Conservation (phyloP, 2,797 vertebrate species). For the Anas flavirostris region DNA sequence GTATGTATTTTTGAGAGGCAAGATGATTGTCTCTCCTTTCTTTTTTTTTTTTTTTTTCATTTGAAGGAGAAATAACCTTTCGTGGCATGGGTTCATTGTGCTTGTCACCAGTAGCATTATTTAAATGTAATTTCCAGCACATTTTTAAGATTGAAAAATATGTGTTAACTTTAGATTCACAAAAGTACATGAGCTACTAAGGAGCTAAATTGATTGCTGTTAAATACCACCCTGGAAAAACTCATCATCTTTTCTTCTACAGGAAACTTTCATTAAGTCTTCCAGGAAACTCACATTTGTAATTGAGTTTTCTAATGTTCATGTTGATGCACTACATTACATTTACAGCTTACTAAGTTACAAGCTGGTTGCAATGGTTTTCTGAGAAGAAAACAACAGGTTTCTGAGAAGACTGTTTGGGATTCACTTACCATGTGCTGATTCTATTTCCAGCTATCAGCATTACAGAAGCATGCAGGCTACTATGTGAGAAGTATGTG, state of each 20-base stretch:
- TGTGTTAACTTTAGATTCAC: background rate
- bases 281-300: background rate
- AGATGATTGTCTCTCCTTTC: background rate
- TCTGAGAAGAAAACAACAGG: background rate
- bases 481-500: background rate
- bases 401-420: background rate
- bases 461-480: background rate
- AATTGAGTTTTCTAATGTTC: background rate
- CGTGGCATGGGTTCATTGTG: background rate
- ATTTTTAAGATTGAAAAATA: background rate
- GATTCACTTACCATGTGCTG: background rate
- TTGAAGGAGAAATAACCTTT: background rate
- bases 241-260: background rate
- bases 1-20: background rate
- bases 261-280: background rate
- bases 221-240: background rate
- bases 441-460: background rate
- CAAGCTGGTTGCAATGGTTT: background rate
- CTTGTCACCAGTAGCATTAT: background rate
- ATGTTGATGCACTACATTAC: background rate
- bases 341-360: background rate
- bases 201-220: background rate
- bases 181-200: background rate
- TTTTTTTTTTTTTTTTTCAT: background rate
- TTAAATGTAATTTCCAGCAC: background rate